Conservation (phyloP, 1,140 invertebrate genomes). For the Drosophila fuyamai region DNA sequence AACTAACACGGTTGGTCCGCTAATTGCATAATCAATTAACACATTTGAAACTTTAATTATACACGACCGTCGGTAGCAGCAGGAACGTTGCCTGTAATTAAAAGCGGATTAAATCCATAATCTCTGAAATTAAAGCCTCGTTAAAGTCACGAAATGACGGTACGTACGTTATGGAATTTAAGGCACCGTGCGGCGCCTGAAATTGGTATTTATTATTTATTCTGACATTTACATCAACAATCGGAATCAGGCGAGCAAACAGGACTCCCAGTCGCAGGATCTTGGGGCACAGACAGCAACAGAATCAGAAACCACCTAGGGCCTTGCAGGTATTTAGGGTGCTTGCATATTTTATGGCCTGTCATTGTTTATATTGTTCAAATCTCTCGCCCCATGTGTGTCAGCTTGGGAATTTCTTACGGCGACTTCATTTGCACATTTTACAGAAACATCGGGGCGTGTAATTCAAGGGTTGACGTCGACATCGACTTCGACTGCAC, state of each 20-base stretch:
- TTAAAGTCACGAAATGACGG: constrained; percentile 45
- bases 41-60: constrained; percentile 59
- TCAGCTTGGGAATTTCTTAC: constrained; percentile 37
- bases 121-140: constrained; percentile 64
- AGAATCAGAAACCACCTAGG: constrained; percentile 21
- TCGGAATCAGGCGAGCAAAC: constrained; percentile 54
- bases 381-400: constrained; percentile 26
- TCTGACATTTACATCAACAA: constrained; percentile 77
- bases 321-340: constrained; percentile 56
- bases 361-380: constrained; percentile 72
- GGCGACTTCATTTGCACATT: constrained; percentile 79
- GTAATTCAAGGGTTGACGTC: constrained; percentile 56
- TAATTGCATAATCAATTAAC: constrained; percentile 77
- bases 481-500: constrained; percentile 7
- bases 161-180: constrained; percentile 13
- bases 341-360: constrained; percentile 73
- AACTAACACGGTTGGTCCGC: constrained; percentile 32
- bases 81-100: constrained; percentile 46
- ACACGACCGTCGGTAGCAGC: constrained; percentile 16
- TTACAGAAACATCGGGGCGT: constrained; percentile 74
- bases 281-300: constrained; percentile 5
- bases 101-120: constrained; percentile 66
- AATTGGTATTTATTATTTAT: constrained; percentile 75
- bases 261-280: constrained; percentile 17
- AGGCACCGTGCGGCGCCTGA: constrained; percentile 12